phyloP scores from a whole-genome alignment of 92 coral and sea anemone genomes.

The Parazoanthus atlanticus region DNA sequence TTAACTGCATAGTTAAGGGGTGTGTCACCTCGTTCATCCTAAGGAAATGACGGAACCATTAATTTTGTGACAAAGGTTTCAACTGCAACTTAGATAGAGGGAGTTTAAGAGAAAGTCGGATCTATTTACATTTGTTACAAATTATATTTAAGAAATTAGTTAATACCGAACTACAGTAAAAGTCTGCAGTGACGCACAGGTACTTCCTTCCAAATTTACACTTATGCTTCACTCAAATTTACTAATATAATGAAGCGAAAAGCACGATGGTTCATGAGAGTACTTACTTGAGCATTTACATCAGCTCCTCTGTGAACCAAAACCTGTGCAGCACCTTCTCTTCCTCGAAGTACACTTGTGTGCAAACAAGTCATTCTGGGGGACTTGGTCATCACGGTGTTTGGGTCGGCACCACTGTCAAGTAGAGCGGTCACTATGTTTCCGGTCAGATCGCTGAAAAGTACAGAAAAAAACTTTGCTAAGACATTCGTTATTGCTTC shows the following conservation, averaged over 20 bases:
- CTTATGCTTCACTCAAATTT: too few relatives aligned
- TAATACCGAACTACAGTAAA: too few relatives aligned
- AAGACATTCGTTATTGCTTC: too few relatives aligned
- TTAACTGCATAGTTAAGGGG: conserved; percentile 8
- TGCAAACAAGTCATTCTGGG: not conserved
- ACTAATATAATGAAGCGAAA: too few relatives aligned
- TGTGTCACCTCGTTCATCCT: not conserved
- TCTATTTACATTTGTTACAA: too few relatives aligned
- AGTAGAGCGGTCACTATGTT: not conserved
- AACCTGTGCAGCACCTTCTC: not conserved
- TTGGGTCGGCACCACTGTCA: not conserved
- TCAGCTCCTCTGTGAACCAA: conserved; percentile 7
- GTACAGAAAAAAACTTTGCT: not conserved
- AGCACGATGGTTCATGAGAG: not conserved
- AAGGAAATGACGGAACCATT: not conserved
- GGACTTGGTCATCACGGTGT: not conserved
- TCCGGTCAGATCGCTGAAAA: not conserved
- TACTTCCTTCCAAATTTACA: too few relatives aligned
- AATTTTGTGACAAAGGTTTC: too few relatives aligned
- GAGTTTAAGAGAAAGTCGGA: too few relatives aligned
- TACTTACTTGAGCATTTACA: conserved; percentile 1
- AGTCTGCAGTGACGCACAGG: too few relatives aligned
- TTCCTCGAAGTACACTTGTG: conserved; percentile 1
- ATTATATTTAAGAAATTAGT: too few relatives aligned
- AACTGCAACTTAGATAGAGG: too few relatives aligned